Conservation (phyloP, 92 coral and sea anemone genomes). For the Palythoa caribaeorum region DNA sequence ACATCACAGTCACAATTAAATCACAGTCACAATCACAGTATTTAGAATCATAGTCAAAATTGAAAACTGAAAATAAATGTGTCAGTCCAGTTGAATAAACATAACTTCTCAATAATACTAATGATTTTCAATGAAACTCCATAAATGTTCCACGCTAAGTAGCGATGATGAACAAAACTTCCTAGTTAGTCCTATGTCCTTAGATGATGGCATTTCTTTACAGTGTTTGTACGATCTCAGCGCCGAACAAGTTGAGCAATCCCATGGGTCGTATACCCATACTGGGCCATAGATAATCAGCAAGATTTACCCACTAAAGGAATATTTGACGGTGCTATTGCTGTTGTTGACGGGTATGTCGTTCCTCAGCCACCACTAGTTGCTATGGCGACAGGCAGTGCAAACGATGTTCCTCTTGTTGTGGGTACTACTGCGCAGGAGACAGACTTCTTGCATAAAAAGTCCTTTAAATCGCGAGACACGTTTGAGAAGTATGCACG, state of each 20-base stretch:
- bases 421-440: conserved; percentile 80
- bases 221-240: conserved; percentile 65
- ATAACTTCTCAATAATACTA: too few relatives aligned
- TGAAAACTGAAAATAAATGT: too few relatives aligned
- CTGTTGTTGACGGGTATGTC: conserved; percentile 64
- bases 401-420: conserved; percentile 70
- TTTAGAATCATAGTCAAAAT: too few relatives aligned
- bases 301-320: conserved; percentile 69
- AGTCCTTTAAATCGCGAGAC: conserved; percentile 46
- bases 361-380: conserved; percentile 15
- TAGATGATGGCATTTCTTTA: conserved; percentile 26
- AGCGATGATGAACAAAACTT: too few relatives aligned
- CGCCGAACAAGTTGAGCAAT: neutral
- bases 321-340: conserved; percentile 63
- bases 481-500: conserved; percentile 45
- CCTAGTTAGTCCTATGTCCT: too few relatives aligned
- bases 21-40: too few relatives aligned
- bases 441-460: conserved; percentile 44
- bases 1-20: too few relatives aligned
- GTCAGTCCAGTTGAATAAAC: too few relatives aligned
- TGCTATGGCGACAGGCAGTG: conserved; percentile 57
- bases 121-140: too few relatives aligned
- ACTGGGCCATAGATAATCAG: conserved; percentile 58
- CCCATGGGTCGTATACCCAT: too few relatives aligned
- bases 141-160: too few relatives aligned